These are phyloP conservation scores for Polyommatus iphigenia DNA, from an alignment of 2,888 invertebrate genomes.

Conservation along the genomic window DNA sequence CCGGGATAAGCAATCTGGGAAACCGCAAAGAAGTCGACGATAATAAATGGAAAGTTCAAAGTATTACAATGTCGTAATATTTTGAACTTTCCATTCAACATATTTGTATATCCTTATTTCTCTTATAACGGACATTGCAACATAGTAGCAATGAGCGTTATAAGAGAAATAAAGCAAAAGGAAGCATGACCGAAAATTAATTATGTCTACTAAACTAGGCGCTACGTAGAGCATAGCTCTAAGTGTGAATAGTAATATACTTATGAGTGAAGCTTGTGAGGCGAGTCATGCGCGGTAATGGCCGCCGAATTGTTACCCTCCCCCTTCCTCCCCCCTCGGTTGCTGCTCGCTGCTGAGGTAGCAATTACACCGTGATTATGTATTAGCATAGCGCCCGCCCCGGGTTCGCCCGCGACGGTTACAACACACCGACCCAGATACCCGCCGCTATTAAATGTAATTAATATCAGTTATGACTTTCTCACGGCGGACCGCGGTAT, in stretches of 20 bases:
- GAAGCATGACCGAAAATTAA: too few species aligned
- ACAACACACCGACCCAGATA: slow-evolving; percentile 8
- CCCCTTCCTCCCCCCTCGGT: slow-evolving; percentile 32
- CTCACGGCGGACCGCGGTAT: not conserved
- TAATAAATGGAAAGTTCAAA: too few species aligned
- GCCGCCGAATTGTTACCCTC: slow-evolving; percentile 47
- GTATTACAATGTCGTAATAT: too few species aligned
- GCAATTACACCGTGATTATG: slow-evolving; percentile 18
- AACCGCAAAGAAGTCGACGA: too few species aligned
- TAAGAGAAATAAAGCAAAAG: too few species aligned
- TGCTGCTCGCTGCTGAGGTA: not conserved
- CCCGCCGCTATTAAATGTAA: slow-evolving; percentile 11
- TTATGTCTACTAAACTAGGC: too few species aligned
- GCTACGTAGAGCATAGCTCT: not conserved
- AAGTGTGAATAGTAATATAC: not conserved
- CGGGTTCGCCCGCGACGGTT: not conserved
- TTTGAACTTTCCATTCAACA: too few species aligned
- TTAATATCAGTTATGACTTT: slow-evolving; percentile 22
- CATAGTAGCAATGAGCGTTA: too few species aligned
- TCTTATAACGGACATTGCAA: too few species aligned
- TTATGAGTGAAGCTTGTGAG: slow-evolving; percentile 36
- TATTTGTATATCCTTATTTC: too few species aligned
- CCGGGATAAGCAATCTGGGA: too few species aligned
- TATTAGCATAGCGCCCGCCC: slow-evolving; percentile 17
- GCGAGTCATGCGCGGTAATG: slow-evolving; percentile 65